Base-by-base conservation (phyloP, 2,113 vertebrate species). In the Megalops atlanticus region DNA sequence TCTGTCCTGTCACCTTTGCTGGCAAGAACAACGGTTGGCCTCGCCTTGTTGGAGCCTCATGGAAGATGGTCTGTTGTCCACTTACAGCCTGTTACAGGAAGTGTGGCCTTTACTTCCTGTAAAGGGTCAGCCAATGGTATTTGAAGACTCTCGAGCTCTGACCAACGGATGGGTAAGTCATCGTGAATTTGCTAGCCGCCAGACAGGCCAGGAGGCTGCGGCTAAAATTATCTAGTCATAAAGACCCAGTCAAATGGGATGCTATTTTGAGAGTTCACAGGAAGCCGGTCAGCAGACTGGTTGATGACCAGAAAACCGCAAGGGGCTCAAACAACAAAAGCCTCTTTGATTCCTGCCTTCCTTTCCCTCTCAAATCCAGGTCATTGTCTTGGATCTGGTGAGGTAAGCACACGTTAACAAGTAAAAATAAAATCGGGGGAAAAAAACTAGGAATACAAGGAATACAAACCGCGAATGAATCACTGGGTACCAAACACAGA, bases 221-320 rank as follows among this genome's bases (percentile, higher is more conserved):
- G 64, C 80, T 81, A 81, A 77, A 81, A 81, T 77, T 16, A 40
- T 21, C 74, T 35, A 47, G 40, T 27, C 40, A 18, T 8, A 18
- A 41, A 47, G 58, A 76, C 58, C 21, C 41, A 49, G 31, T 69
- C 24, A 27, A 38, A 4, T 35, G 58, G n/a, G 39, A 0, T 35
- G 58, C 54, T 81, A 76, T 76, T 76, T 77, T 70, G 43, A 43
- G 39, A 27, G 18, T 21, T 64, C 39, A 76, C 24, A 81, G 73
- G 78, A 80, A 38, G 78, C 73, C 58, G 73, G 70, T 80, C 70
- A 74, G 79, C 38, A 81, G 64, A 43, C 74, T 45, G 68, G 16
- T 33, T n/a, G 43, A 81, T 76, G 74, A 79, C n/a, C 11, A 43
- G 33, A 16, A 78, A 1, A 47, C 15, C 27, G 52, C 27, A 35